These are phyloP conservation scores for Ophiothrix spiculata DNA, from an alignment of 35 echinoderm and acorn worm species.

Conservation along the genomic window DNA sequence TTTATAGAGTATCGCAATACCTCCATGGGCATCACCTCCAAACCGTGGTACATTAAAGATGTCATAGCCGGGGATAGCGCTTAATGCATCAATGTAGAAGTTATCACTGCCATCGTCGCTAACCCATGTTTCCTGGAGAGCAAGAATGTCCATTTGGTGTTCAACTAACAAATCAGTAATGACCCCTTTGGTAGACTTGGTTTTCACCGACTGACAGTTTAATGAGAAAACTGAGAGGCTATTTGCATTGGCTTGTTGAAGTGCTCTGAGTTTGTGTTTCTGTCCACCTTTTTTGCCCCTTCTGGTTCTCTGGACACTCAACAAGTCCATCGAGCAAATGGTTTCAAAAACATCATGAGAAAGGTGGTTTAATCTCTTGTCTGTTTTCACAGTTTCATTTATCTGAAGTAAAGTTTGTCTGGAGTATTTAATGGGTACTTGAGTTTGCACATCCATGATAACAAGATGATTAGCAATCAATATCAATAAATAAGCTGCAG, in stretches of 20 bases:
- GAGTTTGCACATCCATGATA: no score
- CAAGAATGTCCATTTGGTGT: neutral
- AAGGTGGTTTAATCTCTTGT: neutral
- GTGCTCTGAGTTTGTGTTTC: neutral
- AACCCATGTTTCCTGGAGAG: neutral
- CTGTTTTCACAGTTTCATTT: neutral
- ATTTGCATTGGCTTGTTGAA: neutral
- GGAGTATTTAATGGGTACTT: no score
- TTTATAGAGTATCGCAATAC: neutral
- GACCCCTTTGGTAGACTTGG: neutral
- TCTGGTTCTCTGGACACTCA: neutral
- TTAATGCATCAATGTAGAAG: neutral
- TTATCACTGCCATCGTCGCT: no score
- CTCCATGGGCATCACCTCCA: neutral
- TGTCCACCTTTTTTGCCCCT: neutral
- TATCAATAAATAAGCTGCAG: neutral
- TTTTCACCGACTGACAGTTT: neutral
- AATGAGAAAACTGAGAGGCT: neutral
- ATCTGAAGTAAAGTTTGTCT: no score
- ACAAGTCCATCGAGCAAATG: neutral
- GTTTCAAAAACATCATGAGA: neutral
- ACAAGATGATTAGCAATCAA: neutral
- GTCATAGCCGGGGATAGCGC: neutral
- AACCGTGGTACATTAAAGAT: neutral
- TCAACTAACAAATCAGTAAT: neutral